A percentile compares a stretch with the other conserved stretches of the same genome.
These are phyloP conservation scores for Escarpia spicata DNA, from an alignment of 2,888 invertebrate genomes.

Conservation along the genomic window DNA sequence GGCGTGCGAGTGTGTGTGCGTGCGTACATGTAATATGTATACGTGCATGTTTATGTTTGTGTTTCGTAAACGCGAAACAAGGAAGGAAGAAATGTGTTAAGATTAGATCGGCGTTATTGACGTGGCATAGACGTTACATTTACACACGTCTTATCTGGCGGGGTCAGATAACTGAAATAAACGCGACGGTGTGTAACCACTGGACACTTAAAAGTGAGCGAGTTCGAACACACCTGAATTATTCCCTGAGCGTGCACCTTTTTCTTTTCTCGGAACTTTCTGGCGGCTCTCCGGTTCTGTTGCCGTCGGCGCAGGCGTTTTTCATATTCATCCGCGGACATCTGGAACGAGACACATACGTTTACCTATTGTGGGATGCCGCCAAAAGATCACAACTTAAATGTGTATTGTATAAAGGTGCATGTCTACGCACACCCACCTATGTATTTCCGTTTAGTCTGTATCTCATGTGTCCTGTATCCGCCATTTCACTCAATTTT, in stretches of 20 bases:
- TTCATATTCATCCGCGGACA: not conserved
- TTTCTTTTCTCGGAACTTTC: not conserved
- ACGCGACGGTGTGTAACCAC: not conserved
- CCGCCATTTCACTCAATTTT: no score
- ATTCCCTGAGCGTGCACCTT: not conserved
- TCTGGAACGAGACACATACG: not conserved
- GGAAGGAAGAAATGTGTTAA: not conserved
- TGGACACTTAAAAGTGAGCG: not conserved
- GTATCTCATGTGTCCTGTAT: no score
- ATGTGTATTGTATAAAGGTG: not conserved
- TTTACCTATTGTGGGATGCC: not conserved
- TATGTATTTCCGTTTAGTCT: no score
- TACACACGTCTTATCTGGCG: not conserved
- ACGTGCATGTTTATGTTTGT: no score
- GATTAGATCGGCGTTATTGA: not conserved
- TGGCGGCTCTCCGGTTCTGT: slow-evolving; percentile 4
- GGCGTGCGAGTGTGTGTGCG: no score
- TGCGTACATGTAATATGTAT: no score
- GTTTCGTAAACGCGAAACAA: not conserved
- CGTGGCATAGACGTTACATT: not conserved
- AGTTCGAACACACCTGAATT: not conserved
- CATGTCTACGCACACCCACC: no score
- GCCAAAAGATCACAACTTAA: not conserved
- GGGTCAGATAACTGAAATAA: not conserved
- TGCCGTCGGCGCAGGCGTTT: not conserved